Evolutionary conservation across 2,797 vertebrate genomes (phyloP), one percentile per base, ranked within the genome.

Genomic region (Acanthurus leucopareius): DNA sequence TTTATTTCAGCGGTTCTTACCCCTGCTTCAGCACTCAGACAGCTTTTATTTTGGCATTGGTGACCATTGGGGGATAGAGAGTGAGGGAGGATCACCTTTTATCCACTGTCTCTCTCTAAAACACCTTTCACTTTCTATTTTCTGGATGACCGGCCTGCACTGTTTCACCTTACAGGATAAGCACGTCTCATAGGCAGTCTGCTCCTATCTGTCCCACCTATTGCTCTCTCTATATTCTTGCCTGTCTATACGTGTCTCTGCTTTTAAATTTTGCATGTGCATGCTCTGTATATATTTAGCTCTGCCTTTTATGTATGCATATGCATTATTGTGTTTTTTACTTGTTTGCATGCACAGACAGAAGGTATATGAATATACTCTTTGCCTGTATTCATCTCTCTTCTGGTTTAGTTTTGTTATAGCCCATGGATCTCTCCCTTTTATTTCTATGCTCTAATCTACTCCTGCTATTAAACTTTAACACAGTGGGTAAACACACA

Each of bases 51-150:
- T 67, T 72, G 82, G 63, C 45, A 20, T 20, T 10, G 59, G 19
- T 9, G 16, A 56, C 60, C 80, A 11, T 75, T 28, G 69, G 72
- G 79, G 82, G 69, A 53, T 71, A 67, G 75, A 60, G 78, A 82
- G 73, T 4, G 75, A 71, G 69, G 60, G 53, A 54, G 58, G 75
- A 90, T 92, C 86, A 89, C 88, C 86, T 88, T 87, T 89, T 83
- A 90, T 91, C 84, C 76, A 73, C 53, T 56, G 74, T 72, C 84
- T 73, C 61, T 63, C 69, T 82, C 67, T 77, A 63, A 89, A 86
- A 90, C 85, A 87, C 87, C 86, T 90, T 89, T 93, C 89, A 81
- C 78, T 90, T 93, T 88, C 51, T 74, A 89, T 93, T 94, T 93
- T 89, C 86, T 86, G 91, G 88, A 79, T 90, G 88, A 91, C 48